Evolutionary conservation across 2,888 invertebrate genomes (phyloP).

Genomic region (Halictus ligatus): DNA sequence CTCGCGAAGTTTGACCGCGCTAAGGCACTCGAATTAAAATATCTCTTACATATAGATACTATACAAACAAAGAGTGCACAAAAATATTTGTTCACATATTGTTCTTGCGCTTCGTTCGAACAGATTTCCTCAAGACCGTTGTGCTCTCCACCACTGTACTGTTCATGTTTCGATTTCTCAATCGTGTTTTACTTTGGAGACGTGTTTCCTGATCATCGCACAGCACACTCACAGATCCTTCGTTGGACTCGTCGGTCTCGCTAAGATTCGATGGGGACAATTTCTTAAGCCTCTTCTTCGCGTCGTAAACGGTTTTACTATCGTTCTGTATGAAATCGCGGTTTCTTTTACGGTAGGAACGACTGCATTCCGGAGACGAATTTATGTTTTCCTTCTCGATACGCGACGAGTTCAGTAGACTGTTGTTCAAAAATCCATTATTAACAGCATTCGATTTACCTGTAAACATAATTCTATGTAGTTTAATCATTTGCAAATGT

Average conservation of each 20-base stretch:
- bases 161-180: conserved; percentile 29
- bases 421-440: conserved; percentile 15
- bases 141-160: not conserved
- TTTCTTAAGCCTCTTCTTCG: conserved; percentile 39
- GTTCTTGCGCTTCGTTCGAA: conserved; percentile 32
- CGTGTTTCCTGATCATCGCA: conserved; percentile 9
- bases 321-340: conserved; percentile 43
- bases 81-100: conserved; percentile 17
- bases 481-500: not conserved
- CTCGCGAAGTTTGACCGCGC: not conserved
- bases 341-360: conserved; percentile 50
- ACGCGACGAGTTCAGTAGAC: not conserved
- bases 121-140: conserved; percentile 35
- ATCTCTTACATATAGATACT: not conserved
- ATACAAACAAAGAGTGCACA: not conserved
- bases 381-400: conserved; percentile 62
- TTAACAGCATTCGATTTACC: conserved; percentile 23
- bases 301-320: conserved; percentile 15
- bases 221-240: conserved; percentile 2
- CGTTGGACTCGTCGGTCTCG: conserved; percentile 47
- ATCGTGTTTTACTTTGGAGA: conserved; percentile 17
- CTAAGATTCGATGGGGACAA: not conserved
- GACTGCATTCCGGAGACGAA: conserved; percentile 25
- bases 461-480: conserved; percentile 38
- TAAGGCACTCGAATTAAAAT: not conserved